Evolutionary conservation across 2,888 invertebrate genomes (phyloP), one percentile per base, ranked within the genome.

Genomic region (Drosophila acutilabella): DNA sequence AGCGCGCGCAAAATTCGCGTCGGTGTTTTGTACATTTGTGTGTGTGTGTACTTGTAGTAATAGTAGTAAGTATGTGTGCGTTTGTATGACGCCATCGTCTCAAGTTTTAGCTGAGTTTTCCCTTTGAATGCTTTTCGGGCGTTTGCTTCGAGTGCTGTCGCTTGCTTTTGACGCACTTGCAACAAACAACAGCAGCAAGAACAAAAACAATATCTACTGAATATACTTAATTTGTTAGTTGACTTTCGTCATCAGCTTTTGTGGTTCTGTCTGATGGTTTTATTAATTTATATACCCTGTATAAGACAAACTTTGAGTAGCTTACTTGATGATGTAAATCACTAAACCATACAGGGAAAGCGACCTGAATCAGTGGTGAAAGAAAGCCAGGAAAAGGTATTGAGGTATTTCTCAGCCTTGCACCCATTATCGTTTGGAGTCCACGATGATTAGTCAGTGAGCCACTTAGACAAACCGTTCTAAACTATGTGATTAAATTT

Each of bases 1-100:
- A 86, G 89, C 87, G 89, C 83, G 87, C 87, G 89, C 74, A 86
- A 82, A 87, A 71, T 86, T 83, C 83, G 83, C 83, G 87, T 66
- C 57, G 57, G 20, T 33, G 30, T 40, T 18, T 33, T 33, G 18
- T 41, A 6, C 56, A 3, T 8, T 30, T 30, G 30, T 30, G 30
- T 30, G 30, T 30, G 30, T 30, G 30, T 30, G 30, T 30, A 30
- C 7, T 30, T 30, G 30, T 30, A 8, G 30, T 30, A 30, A 8
- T 30, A 30, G 30, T 30, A 33, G 2, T 54, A 41, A 54, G 47
- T 60, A 8, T 30, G n/a, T 53, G 36, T 62, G 45, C 54, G 16
- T 64, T 38, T 61, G 33, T 58, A 61, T 78, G 81, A 64, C 78
- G 78, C 69, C 78, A 78, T 64, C 70, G 74, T 81, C 70, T 74